Evolutionary conservation across 2,113 vertebrate species (phyloP).

Genomic region (rat (Rattus norvegicus)): GRCr8 NC_086022.1:97477001-97477500

Average conservation of each 20-base stretch:
- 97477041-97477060: background rate
- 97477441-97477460: background rate
- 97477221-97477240: background rate
- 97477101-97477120: no score
- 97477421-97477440: background rate
- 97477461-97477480: background rate
- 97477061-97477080: background rate
- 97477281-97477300: background rate
- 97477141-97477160: constrained; percentile 3
- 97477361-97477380: background rate
- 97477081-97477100: background rate
- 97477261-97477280: constrained; percentile 27
- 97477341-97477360: background rate
- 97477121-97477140: background rate
- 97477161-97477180: background rate
- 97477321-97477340: background rate
- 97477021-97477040: background rate
- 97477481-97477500: background rate
- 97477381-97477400: background rate
- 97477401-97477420: background rate
- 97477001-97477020: background rate
- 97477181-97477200: constrained; percentile 4
- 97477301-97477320: background rate
- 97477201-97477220: background rate
- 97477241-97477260: constrained; percentile 30